Conservation (phyloP, 92 coral and sea anemone species). For the Palythoa grandis region DNA sequence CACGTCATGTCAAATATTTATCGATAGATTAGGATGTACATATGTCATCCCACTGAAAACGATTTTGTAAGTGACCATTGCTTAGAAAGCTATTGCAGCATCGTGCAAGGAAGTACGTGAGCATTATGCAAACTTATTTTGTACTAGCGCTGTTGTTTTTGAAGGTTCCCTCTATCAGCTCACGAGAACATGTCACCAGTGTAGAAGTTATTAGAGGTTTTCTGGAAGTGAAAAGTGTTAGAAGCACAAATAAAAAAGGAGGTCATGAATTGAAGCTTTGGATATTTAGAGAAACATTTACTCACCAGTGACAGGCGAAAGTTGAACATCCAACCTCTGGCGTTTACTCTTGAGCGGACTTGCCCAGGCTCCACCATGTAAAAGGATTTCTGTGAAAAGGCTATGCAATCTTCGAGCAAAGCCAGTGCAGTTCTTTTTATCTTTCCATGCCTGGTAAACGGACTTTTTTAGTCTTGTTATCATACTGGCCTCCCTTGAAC, state of each 20-base stretch:
- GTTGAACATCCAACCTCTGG: not conserved
- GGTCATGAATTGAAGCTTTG: not conserved
- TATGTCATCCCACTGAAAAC: not conserved
- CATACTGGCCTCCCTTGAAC: too few relatives aligned
- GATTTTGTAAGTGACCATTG: not conserved
- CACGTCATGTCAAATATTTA: not conserved
- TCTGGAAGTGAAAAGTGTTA: not conserved
- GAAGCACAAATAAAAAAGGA: not conserved
- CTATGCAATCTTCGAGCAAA: constrained; percentile 16
- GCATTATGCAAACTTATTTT: too few relatives aligned
- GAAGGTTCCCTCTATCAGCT: not conserved
- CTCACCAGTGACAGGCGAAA: not conserved
- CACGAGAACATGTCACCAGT: not conserved
- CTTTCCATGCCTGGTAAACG: too few relatives aligned
- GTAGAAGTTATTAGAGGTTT: not conserved
- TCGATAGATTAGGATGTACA: not conserved
- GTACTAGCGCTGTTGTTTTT: not conserved
- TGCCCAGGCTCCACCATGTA: constrained; percentile 2
- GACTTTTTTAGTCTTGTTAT: too few relatives aligned
- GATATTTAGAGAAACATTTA: not conserved
- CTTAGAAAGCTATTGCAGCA: not conserved
- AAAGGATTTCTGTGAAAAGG: not conserved
- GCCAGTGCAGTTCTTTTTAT: not conserved
- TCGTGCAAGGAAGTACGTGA: too few relatives aligned
- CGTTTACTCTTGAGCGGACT: constrained; percentile 9